Percentiles rank a stretch among this genome's conserved stretches.
Evolutionary conservation across 2,797 vertebrate genomes (phyloP).

Genomic region (Rhinophrynus dorsalis): DNA sequence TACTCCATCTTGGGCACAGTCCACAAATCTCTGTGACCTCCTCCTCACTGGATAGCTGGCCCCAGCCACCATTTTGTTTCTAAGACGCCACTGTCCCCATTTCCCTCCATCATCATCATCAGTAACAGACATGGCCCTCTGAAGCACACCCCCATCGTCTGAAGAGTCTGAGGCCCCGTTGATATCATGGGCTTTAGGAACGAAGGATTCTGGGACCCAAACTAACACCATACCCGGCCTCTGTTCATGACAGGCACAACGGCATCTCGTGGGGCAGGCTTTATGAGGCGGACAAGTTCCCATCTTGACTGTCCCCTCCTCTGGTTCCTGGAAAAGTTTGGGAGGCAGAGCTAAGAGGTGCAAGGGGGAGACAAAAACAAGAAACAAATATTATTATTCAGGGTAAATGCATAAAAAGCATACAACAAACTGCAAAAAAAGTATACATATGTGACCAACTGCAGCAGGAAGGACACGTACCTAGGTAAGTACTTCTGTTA

Average conservation of each 20-base stretch:
- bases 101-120: neutral
- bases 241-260: constrained; percentile 29
- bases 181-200: neutral
- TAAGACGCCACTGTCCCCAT: neutral
- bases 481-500: too few relatives aligned
- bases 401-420: too few relatives aligned
- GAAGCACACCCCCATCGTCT: constrained; percentile 4
- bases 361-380: neutral
- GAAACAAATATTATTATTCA: neutral
- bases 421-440: too few relatives aligned
- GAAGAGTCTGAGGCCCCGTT: constrained; percentile 30
- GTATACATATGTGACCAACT: too few relatives aligned
- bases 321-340: constrained; percentile 19
- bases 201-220: constrained; percentile 28
- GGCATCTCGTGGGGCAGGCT: constrained; percentile 17
- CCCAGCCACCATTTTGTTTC: constrained; percentile 7
- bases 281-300: neutral
- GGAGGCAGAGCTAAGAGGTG: constrained; percentile 28
- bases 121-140: neutral
- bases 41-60: constrained; percentile 15
- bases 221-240: constrained; percentile 23
- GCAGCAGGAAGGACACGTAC: too few relatives aligned
- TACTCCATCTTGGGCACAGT: neutral
- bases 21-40: neutral
- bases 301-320: neutral